Conservation (phyloP, 2,797 vertebrate species). For the Hippopotamyrus pictus region DNA sequence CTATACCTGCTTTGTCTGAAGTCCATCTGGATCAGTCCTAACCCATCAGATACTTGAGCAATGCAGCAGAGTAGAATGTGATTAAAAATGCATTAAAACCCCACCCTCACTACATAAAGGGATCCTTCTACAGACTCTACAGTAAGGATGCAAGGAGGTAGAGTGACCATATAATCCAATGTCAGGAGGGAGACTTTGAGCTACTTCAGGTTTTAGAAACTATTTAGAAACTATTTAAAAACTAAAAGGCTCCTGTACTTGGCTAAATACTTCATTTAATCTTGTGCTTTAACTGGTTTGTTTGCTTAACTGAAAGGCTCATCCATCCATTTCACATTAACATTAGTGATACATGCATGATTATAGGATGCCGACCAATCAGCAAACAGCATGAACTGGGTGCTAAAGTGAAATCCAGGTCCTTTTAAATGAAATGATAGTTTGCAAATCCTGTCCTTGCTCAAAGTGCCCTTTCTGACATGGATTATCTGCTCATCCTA, state of each 20-base stretch:
- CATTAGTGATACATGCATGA: not conserved
- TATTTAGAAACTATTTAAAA: not conserved
- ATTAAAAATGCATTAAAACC: conserved; percentile 11
- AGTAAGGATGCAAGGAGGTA: not conserved
- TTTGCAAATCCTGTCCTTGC: not conserved
- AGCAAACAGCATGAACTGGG: not conserved
- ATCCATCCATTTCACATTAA: not conserved
- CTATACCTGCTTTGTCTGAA: not conserved
- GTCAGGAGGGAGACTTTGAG: not conserved
- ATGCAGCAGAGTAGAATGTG: conserved; percentile 32
- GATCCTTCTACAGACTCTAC: not conserved
- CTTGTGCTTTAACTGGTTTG: not conserved
- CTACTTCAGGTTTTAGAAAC: not conserved
- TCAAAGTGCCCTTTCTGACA: not conserved
- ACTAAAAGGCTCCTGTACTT: not conserved
- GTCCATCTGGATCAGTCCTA: conserved; percentile 30
- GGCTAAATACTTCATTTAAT: not conserved
- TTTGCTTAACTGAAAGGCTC: not conserved
- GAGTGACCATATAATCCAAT: not conserved
- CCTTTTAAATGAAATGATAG: not conserved
- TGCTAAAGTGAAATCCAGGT: not conserved
- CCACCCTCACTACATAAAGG: not conserved
- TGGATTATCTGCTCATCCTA: not conserved
- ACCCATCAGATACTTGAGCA: conserved; percentile 31
- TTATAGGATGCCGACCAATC: not conserved